Conservation (phyloP, 2,797 vertebrate genomes). For the Odontamblyopus lacepedii region DNA sequence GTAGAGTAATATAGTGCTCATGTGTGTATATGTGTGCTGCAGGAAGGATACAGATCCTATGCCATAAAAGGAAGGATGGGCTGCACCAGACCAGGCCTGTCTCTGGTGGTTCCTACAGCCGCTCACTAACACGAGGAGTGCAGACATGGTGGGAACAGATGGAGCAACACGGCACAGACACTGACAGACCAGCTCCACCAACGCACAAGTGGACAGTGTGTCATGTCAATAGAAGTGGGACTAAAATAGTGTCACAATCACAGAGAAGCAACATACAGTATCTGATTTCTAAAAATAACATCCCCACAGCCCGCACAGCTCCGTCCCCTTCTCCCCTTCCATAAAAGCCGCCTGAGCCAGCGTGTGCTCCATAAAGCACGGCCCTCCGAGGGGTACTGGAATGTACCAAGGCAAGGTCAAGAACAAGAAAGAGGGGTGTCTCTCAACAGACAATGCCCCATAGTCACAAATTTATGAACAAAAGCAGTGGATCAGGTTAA, state of each 20-base stretch:
- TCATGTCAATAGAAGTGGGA: constrained; percentile 35
- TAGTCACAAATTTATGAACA: constrained; percentile 40
- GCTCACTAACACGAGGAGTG: constrained; percentile 46
- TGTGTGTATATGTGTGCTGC: constrained; percentile 17
- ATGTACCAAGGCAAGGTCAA: constrained; percentile 78
- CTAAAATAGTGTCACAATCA: constrained; percentile 42
- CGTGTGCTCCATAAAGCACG: constrained; percentile 75
- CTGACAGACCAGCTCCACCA: constrained; percentile 28
- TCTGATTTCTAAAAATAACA: constrained; percentile 77
- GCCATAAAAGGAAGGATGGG: constrained; percentile 73
- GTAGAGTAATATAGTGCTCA: constrained; percentile 1
- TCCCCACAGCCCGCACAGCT: constrained; percentile 52
- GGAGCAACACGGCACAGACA: constrained; percentile 41
- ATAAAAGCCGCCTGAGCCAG: constrained; percentile 67
- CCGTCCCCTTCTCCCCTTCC: constrained; percentile 58
- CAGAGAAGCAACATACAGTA: constrained; percentile 57
- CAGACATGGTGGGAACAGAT: constrained; percentile 51
- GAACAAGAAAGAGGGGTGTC: constrained; percentile 60
- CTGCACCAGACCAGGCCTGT: constrained; percentile 55
- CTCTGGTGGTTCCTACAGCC: constrained; percentile 51
- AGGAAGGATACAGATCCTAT: constrained; percentile 44
- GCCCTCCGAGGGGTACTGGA: constrained; percentile 68
- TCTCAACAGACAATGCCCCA: constrained; percentile 54
- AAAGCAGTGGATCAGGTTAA: constrained; percentile 50
- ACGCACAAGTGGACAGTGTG: constrained; percentile 18